phyloP scores from a whole-genome alignment of 2,113 vertebrate genomes.

The Beaufortia kweichowensis region DNA sequence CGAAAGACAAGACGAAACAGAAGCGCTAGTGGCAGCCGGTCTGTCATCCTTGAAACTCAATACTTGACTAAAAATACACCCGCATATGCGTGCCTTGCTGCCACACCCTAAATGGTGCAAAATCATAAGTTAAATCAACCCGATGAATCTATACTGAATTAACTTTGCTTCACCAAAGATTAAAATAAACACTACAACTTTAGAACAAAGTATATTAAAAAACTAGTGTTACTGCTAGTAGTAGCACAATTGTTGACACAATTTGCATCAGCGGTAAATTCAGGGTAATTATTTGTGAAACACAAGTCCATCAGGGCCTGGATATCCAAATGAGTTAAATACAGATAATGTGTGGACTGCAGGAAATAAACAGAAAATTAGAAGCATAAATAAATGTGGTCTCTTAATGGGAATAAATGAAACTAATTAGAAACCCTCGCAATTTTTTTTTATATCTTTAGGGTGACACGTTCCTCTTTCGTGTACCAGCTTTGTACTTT shows the following conservation, averaged over 20 bases:
- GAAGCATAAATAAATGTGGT: background rate
- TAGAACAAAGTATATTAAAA: too few relatives aligned
- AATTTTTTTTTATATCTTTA: too few relatives aligned
- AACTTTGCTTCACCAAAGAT: too few relatives aligned
- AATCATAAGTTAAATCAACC: too few relatives aligned
- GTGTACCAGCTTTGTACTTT: conserved; percentile 16
- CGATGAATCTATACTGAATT: too few relatives aligned
- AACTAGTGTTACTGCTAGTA: too few relatives aligned
- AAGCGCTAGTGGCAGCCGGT: conserved; percentile 63
- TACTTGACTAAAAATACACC: conserved; percentile 49
- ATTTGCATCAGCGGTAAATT: conserved; percentile 31
- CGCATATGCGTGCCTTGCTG: conserved; percentile 39
- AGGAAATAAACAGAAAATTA: conserved; percentile 1
- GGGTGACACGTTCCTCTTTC: conserved; percentile 16
- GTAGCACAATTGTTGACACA: too few relatives aligned
- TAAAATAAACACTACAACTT: too few relatives aligned
- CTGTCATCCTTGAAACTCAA: conserved; percentile 67
- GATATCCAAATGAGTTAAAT: conserved; percentile 6
- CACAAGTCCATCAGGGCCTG: too few relatives aligned
- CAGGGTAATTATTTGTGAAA: too few relatives aligned
- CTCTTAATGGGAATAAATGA: background rate
- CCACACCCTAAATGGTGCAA: too few relatives aligned
- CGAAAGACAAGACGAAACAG: conserved; percentile 61
- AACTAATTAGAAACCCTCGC: background rate
- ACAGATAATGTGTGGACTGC: background rate